Base-by-base conservation (phyloP, 2,888 invertebrate genomes). In the Panopea generosa region DNA sequence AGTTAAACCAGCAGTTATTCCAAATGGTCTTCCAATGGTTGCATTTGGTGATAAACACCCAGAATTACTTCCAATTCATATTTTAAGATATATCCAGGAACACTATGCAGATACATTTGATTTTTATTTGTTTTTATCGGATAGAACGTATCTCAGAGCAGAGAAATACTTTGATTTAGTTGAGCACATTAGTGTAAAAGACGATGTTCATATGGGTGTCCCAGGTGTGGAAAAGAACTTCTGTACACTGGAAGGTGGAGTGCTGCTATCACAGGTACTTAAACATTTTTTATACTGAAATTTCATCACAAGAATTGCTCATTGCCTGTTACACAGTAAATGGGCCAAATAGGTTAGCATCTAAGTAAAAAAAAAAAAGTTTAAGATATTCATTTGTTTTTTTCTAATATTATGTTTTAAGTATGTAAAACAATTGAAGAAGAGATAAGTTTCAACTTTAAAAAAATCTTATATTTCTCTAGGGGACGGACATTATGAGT, bases 81-180 rank as follows among this genome's bases (percentile, higher is more conserved):
- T 96, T 22, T 94, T 98, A 52, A 97, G 97, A 91, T 98, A 98
- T 91, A 95, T 98, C 14, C 95, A 96, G 0, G 97, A 98, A 86
- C 97, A 97, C 91, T 97, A 96, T 93, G 93, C 96, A 40, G 96
- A 98, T 86, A 96, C 96, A 86, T 99, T 96, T 92, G 98, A 99
- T 93, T 99, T 96, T 93, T 98, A 98, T 93, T 96, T 97, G 91
- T 94, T 99, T 59, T 95, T 96, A 55, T 95, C 96, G 50, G 99
- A 99, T 92, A 94, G 94, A 7, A 95, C 96, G 0, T 99, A 96
- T 91, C 94, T 99, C 61, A 96, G 98, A 92, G 96, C 96, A 0
- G 95, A 96, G 53, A 95, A 95, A 63, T 93, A 99, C 56, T 93
- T 94, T 27, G 94, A 96, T 73, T 93, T 97, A 65, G 95, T 96